Base-by-base conservation (phyloP, 2,113 vertebrate species). In the Microtus pennsylvanicus region DNA sequence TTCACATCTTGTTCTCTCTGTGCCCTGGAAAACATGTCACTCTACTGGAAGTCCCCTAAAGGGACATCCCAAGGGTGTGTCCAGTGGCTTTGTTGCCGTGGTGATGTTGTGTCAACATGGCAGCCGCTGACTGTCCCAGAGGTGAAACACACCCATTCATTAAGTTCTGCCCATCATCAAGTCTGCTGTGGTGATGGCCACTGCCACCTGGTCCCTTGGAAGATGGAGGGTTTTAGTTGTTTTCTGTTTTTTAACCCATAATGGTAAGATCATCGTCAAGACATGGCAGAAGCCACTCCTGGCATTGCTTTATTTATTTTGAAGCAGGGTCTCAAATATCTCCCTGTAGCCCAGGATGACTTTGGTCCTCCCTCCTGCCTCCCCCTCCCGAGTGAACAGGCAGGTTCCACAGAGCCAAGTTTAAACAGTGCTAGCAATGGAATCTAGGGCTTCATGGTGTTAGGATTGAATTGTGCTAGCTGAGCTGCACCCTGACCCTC, bases 41-140 rank as follows among this genome's bases (percentile, higher is more conserved):
- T 92, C 17, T 85, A 45, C 86, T 96, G 95, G 96, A 98, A 97
- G 90, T 86, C 77, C 93, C 93, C 96, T 74, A 22, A 87, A 30
- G 0, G 4, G 93, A 77, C 81, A 94, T 94, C 77, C 47, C 89
- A n/a, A 77, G 42, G 65, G 77, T 24, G 9, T n/a, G 88, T 72
- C 86, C 70, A 47, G 67, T 33, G 87, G 81, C 61, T 77, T 45
- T 16, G 81, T 72, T 94, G 67, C 91, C 89, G n/a, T 81, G 47
- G 94, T 92, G 61, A 92, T 67, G 86, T 85, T 93, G 28, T 42
- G 24, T 93, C 93, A 96, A 89, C 45, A 94, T 1, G 58, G 93
- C 14, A 90, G 81, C n/a, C 61, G 35, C 55, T 85, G 85, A 70
- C 75, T 58, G 35, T 93, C 91, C 65, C 52, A 83, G 69, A 86